Evolutionary conservation across 2,113 vertebrate species (phyloP), one percentile per base, ranked within the genome.

Genomic region (Laticauda colubrina): DNA sequence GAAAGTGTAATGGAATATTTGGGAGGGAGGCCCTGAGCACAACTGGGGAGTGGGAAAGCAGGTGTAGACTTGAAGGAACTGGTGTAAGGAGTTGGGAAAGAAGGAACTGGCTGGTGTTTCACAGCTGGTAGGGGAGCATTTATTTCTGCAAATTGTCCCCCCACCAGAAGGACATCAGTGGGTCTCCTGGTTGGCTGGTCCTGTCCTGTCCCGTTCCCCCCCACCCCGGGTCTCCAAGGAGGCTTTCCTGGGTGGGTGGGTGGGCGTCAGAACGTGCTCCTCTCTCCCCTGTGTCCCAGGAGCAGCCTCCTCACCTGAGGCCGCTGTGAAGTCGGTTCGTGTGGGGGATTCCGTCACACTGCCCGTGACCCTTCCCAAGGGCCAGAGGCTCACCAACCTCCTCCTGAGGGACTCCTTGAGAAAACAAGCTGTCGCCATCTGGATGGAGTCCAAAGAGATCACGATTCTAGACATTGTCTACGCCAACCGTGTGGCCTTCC

Each of bases 401-500:
- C 3, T 45, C 4, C 26, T 69, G 87, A 39, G 51, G 5, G 39
- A 61, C 0, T 0, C 1, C 34, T 23, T n/a, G 0, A 20, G 8
- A 6, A 11, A 39, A 10, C 0, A 11, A 20, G 87, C 3, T 0
- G 0, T 89, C 4, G 87, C 61, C 0, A 0, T 89, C 7, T 92
- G 87, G 91, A 0, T 12, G 2, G 12, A 64, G 0, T 53, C 12
- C 2, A 55, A 45, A 1, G 4, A 26, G 0, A 0, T 89, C 21
- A 14, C 0, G 0, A 51, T 92, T 0, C 0, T 92, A 1, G 1
- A 1, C 39, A 1, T 10, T 0, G 10, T 0, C 0, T 89, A 89
- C 43, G 1, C 51, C 0, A 2, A 5, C 29, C 69, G 91, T 11
- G 53, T 89, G 1, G 0, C 15, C 24, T 56, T 92, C n/a, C 57